phyloP scores from a whole-genome alignment of 2,113 vertebrate genomes.

The Synodontis membranacea region DNA sequence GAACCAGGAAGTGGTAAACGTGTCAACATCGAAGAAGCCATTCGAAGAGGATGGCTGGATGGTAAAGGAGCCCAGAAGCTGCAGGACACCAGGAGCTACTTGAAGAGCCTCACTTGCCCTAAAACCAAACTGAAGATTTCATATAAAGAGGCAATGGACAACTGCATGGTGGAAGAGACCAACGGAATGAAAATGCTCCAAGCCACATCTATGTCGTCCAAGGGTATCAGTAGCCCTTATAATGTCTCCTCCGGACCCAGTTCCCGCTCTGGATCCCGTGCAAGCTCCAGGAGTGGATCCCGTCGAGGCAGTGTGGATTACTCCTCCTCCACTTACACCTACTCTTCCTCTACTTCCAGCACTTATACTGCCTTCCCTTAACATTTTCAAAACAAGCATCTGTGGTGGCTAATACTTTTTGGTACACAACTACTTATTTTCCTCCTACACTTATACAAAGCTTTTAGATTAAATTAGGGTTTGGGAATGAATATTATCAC shows the following conservation, averaged over 20 bases:
- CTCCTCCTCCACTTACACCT: conserved; percentile 69
- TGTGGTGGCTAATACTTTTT: background rate
- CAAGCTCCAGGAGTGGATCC: conserved; percentile 79
- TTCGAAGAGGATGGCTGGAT: conserved; percentile 86
- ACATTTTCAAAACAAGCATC: background rate
- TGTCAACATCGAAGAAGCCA: conserved; percentile 86
- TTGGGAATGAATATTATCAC: background rate
- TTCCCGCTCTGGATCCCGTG: conserved; percentile 80
- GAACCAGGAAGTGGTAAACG: conserved; percentile 82
- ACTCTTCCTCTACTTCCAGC: conserved; percentile 69
- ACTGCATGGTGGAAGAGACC: conserved; percentile 94
- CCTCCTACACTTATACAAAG: too few relatives aligned
- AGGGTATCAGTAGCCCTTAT: conserved; percentile 96
- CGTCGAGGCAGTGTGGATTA: conserved; percentile 95
- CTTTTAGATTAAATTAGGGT: background rate
- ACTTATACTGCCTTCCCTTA: background rate
- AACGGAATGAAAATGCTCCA: conserved; percentile 91
- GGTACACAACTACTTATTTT: background rate
- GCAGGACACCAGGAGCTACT: conserved; percentile 83
- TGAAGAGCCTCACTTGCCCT: conserved; percentile 92
- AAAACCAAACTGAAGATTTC: conserved; percentile 99
- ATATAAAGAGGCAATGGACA: conserved; percentile 93
- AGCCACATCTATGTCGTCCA: conserved; percentile 89
- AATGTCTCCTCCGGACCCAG: conserved; percentile 87
- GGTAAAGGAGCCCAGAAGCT: conserved; percentile 86